phyloP scores from a whole-genome alignment of 2,113 vertebrate genomes.

The Pseudolaguvia tuberculata region DNA sequence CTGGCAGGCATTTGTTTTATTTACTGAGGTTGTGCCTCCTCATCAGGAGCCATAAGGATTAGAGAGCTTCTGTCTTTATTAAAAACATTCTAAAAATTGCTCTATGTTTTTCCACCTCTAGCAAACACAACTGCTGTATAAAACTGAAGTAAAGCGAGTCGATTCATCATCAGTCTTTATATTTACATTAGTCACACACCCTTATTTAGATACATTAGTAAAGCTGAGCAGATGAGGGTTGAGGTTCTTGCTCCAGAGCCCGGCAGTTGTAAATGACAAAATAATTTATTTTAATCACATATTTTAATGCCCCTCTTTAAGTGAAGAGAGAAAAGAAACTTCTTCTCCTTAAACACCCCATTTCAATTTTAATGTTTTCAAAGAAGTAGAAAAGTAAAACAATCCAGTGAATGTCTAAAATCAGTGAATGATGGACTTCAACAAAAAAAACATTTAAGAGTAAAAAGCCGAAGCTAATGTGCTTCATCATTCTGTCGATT shows the following conservation, averaged over 20 bases:
- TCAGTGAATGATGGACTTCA: slow-evolving; percentile 19
- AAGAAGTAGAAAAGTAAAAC: no score
- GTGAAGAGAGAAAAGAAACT: no score
- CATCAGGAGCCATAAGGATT: slow-evolving; percentile 39
- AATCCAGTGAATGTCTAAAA: not conserved
- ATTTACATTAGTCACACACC: no score
- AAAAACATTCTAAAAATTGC: slow-evolving; percentile 38
- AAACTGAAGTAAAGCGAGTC: slow-evolving; percentile 6
- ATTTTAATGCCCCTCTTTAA: no score
- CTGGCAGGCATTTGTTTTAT: slow-evolving; percentile 19
- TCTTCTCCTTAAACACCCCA: no score
- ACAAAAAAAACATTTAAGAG: not conserved
- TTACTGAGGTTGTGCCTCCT: slow-evolving; percentile 10
- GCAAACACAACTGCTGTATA: slow-evolving; percentile 13
- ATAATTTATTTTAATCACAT: no score
- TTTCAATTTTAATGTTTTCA: no score
- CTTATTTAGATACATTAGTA: no score
- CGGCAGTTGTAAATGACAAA: no score
- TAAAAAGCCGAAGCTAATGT: slow-evolving; percentile 14
- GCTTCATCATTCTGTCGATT: slow-evolving; percentile 20
- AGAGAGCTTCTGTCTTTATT: slow-evolving; percentile 37
- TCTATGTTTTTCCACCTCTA: slow-evolving; percentile 20
- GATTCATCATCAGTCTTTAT: not conserved
- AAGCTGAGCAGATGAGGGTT: no score
- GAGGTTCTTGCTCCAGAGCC: no score